Evolutionary conservation across 1,140 invertebrate species (phyloP), one percentile per base, ranked within the genome.

Genomic region (Leptinotarsa defecta): DNA sequence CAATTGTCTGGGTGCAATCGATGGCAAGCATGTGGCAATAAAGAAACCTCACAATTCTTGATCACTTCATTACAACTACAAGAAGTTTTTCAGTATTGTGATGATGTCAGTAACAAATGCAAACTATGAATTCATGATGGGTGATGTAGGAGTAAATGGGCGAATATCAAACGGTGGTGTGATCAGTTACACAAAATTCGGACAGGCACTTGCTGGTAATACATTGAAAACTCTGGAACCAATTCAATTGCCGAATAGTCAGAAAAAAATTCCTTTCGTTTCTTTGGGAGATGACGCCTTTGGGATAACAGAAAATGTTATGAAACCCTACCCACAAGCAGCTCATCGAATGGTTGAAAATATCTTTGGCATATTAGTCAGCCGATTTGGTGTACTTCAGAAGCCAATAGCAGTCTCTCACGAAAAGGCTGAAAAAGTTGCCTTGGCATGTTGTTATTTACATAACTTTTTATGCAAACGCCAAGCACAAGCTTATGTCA

Each of bases 241-340:
- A 64, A 43, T 3, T 68, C 67, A 73, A 48, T 49, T 77, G 73
- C 27, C 5, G 27, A 27, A 27, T 75, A 75, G 76, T 68, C 71
- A 68, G 74, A 68, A 74, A 48, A n/a, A 62, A 61, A 19, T 81
- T 15, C 79, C 79, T 69, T 81, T 67, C 61, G 75, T 85, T 65
- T 78, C 87, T 74, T 81, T 87, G 57, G 86, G 82, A 19, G 87
- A 88, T 81, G 86, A 87, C 67, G 86, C 86, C 48, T 88, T 88
- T 78, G 81, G 81, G 20, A 64, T 88, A 34, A 79, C 27, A 27
- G 27, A 72, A 15, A 80, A 84, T 73, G 61, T 86, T 20, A 81
- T 86, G 78, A 83, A 83, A 69, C 86, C 84, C 34, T 85, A 78
- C 74, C 76, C 79, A 22, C 76, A 78, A 74, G 76, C 71, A 27